Base-by-base conservation (phyloP, 2,113 vertebrate genomes). In the Phoxinus phoxinus region DNA sequence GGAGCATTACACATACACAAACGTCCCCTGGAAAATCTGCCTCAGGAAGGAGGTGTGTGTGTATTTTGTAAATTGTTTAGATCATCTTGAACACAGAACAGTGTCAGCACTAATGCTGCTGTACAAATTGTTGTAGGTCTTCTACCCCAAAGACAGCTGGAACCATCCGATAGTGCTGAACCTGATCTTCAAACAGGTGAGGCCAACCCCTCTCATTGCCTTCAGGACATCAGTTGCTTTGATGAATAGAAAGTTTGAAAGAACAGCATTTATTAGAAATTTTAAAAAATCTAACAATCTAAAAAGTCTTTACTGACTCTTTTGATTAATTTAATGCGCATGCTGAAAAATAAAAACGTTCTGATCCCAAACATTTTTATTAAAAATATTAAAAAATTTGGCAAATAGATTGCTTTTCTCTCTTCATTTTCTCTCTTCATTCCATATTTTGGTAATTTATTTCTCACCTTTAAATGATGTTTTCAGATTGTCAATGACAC, bases 141-240 rank as follows among this genome's bases (percentile, higher is more conserved):
- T 99, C 89, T 98, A 99, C 87, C 98, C 98, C 46, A 98, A 97
- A 89, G 98, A 99, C 86, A 96, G 87, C 91, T 95, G 96, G 94
- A 97, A 94, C 91, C 95, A 95, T 85, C 97, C 97, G 0, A 89
- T 99, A 75, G 94, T 97, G 74, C 91, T 99, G 0, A 96, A 99
- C 88, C 96, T 99, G 86, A 94, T 99, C 89, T 99, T 99, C 92
- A 96, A 96, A 89, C 98, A 99, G 96, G 98, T 99, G 88, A 92
- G 89, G 13, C 9, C 10, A 32, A 63, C 25, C 21, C 25, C 51
- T 58, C 56, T 63, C 23, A 53, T 73, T 1, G n/a, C 23, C n/a
- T 73, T 46, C 37, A 46, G 23, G 32, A 76, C 2, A 53, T 76
- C 17, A 53, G 32, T 30, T 51, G 25, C 0, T 53, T 30, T 21